phyloP scores from a whole-genome alignment of 2,113 vertebrate species.

The Columba janthina region DNA sequence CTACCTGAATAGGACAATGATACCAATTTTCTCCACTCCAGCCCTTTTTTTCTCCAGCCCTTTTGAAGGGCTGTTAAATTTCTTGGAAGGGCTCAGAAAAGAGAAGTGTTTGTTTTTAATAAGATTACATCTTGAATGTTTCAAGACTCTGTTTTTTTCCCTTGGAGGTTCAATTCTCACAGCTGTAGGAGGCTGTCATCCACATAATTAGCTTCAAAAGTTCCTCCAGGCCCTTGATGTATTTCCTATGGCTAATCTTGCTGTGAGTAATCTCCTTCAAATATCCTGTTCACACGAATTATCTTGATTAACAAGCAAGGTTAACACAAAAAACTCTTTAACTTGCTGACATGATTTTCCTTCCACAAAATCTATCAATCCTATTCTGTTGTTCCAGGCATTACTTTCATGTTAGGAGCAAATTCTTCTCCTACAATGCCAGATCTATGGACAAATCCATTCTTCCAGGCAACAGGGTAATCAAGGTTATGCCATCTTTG shows the following conservation, averaged over 20 bases:
- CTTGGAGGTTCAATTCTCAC: slow-evolving; percentile 27
- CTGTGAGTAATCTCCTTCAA: slow-evolving; percentile 59
- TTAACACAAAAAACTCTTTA: slow-evolving; percentile 11
- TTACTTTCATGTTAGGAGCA: not conserved
- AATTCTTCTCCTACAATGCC: not conserved
- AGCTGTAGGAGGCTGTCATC: slow-evolving; percentile 29
- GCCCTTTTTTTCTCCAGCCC: too few relatives aligned
- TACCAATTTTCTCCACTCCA: not conserved
- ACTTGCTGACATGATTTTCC: slow-evolving; percentile 23
- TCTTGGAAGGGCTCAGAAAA: not conserved
- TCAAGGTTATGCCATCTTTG: not conserved
- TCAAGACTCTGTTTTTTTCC: not conserved
- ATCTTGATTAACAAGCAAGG: slow-evolving; percentile 50
- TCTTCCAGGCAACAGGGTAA: not conserved
- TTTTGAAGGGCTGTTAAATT: not conserved
- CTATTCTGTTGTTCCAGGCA: not conserved
- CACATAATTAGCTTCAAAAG: slow-evolving; percentile 44
- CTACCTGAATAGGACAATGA: not conserved
- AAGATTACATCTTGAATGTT: not conserved
- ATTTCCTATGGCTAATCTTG: slow-evolving; percentile 48
- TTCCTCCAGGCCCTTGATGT: slow-evolving; percentile 22
- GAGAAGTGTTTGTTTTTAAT: not conserved
- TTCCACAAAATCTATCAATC: not conserved
- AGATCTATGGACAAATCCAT: not conserved
- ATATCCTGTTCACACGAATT: slow-evolving; percentile 50